Conservation (phyloP, 1,140 invertebrate genomes). For the Drosophila suzukii region DNA sequence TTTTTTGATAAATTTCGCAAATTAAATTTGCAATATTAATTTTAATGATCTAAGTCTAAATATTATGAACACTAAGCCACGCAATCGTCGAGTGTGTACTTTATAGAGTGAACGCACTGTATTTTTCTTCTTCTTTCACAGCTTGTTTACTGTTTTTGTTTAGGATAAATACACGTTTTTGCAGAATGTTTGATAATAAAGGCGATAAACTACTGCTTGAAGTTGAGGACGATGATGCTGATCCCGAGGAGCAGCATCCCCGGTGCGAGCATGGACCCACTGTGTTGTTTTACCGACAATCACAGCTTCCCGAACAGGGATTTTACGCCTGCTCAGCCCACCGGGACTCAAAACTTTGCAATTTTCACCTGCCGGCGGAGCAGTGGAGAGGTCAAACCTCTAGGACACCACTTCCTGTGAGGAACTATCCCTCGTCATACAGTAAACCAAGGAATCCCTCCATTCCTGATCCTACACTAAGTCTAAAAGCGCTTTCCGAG, state of each 20-base stretch:
- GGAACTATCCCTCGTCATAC: constrained; percentile 21
- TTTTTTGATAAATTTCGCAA: too few relatives aligned
- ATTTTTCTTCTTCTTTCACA: background rate
- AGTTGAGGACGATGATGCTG: constrained; percentile 39
- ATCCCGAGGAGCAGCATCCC: constrained; percentile 34
- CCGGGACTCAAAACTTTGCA: constrained; percentile 90
- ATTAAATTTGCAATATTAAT: too few relatives aligned
- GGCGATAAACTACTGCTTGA: constrained; percentile 49
- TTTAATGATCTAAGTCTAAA: too few relatives aligned
- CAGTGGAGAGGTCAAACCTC: constrained; percentile 27
- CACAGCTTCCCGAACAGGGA: constrained; percentile 78
- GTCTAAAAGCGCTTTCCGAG: constrained; percentile 87
- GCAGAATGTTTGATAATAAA: constrained; percentile 19
- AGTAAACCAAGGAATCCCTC: background rate
- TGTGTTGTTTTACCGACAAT: constrained; percentile 68
- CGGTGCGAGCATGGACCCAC: constrained; percentile 62
- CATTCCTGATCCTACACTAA: constrained; percentile 85
- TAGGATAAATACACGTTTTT: constrained; percentile 3
- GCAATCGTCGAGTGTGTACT: too few relatives aligned
- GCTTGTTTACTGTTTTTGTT: background rate
- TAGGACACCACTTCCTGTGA: background rate
- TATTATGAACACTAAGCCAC: too few relatives aligned
- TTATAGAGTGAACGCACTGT: background rate
- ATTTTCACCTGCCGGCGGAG: constrained; percentile 46
- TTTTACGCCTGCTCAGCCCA: constrained; percentile 93